phyloP scores from a whole-genome alignment of 2,113 vertebrate species.

The Setophaga kirtlandii region DNA sequence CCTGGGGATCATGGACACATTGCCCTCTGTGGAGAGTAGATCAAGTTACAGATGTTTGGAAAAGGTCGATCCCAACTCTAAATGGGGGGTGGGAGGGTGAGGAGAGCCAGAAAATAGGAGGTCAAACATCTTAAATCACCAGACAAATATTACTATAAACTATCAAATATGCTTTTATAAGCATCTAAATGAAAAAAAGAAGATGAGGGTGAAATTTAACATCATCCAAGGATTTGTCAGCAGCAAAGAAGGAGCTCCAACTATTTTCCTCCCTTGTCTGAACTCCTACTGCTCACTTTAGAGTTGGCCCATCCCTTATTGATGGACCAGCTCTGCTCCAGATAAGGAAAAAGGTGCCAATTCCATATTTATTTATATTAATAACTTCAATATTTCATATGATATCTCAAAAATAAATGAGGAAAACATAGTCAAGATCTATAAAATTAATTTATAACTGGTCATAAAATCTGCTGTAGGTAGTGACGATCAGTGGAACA shows the following conservation, averaged over 20 bases:
- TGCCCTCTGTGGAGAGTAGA: conserved; percentile 3
- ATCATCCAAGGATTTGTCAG: neutral
- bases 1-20: neutral
- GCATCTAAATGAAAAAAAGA: neutral
- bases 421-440: neutral
- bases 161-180: neutral
- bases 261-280: neutral
- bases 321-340: neutral
- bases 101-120: neutral
- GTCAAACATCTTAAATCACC: neutral
- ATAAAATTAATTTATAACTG: neutral
- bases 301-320: neutral
- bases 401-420: neutral
- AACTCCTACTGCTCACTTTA: neutral
- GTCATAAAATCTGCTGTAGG: neutral
- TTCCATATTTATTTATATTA: neutral
- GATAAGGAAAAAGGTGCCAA: neutral
- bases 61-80: neutral
- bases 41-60: neutral
- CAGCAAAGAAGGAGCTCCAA: neutral
- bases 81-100: neutral
- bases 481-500: neutral
- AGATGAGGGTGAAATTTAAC: neutral
- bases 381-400: neutral
- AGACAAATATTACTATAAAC: neutral